phyloP scores from a whole-genome alignment of 1,140 invertebrate species.

The Drosophila nebulosa region DNA sequence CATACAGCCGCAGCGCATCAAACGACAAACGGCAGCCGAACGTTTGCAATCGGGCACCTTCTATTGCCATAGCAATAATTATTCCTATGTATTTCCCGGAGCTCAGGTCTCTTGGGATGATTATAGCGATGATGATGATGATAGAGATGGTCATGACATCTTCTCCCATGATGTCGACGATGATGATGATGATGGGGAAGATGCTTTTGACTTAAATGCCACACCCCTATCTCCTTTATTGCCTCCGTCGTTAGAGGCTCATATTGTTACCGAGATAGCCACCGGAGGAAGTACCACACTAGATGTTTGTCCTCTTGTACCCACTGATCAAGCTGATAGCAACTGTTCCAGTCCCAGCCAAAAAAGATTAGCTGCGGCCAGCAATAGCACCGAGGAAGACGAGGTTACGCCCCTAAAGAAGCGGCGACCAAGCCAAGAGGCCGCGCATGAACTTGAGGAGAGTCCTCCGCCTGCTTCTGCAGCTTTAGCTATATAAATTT shows the following conservation, averaged over 20 bases:
- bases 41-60: slow-evolving; percentile 67
- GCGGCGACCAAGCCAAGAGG: slow-evolving; percentile 42
- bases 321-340: background rate
- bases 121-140: slow-evolving; percentile 67
- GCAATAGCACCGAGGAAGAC: slow-evolving; percentile 8
- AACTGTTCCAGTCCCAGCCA: slow-evolving; percentile 42
- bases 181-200: slow-evolving; percentile 38
- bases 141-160: slow-evolving; percentile 32
- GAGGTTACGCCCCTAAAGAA: slow-evolving; percentile 54
- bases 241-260: slow-evolving; percentile 63
- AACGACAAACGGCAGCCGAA: slow-evolving; percentile 64
- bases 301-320: background rate
- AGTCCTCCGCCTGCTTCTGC: slow-evolving; percentile 26
- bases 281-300: slow-evolving; percentile 46
- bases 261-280: slow-evolving; percentile 68
- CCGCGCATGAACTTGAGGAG: slow-evolving; percentile 15
- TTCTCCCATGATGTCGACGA: slow-evolving; percentile 19
- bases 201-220: slow-evolving; percentile 54
- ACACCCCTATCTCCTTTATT: slow-evolving; percentile 62
- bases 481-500: slow-evolving; percentile 51
- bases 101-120: slow-evolving; percentile 72
- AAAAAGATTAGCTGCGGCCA: slow-evolving; percentile 28
- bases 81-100: slow-evolving; percentile 75
- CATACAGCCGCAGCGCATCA: slow-evolving; percentile 45
- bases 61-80: slow-evolving; percentile 58